Conservation (phyloP, 1,140 invertebrate genomes). For the Branchinecta lynchi region DNA sequence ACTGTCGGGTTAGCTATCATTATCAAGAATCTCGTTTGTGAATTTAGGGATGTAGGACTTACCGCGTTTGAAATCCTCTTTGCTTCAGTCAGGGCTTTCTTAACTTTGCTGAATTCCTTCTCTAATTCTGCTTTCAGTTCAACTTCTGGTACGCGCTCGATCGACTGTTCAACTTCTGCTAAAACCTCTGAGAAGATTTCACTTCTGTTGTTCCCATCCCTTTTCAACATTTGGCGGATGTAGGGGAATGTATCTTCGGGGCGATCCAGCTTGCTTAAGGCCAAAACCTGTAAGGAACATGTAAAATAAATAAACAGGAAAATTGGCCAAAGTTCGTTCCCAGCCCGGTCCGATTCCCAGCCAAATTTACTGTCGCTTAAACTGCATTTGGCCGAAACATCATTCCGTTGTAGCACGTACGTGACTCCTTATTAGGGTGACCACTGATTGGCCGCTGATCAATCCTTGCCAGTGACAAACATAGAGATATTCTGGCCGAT, state of each 20-base stretch:
- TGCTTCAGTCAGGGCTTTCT: neutral
- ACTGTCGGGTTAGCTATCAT: too few species aligned
- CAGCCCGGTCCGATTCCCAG: too few species aligned
- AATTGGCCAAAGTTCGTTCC: too few species aligned
- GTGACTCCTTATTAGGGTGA: too few species aligned
- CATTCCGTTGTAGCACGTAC: too few species aligned
- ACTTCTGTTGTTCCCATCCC: slow-evolving; percentile 36
- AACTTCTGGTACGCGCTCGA: neutral
- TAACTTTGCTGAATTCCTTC: slow-evolving; percentile 4
- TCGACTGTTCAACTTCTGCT: neutral
- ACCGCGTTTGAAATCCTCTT: neutral
- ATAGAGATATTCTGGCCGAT: too few species aligned
- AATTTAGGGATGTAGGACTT: too few species aligned
- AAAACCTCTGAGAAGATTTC: slow-evolving; percentile 24
- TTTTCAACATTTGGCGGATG: slow-evolving; percentile 39
- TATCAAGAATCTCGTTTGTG: too few species aligned
- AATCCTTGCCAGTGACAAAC: too few species aligned
- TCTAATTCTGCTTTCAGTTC: neutral
- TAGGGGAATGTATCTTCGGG: slow-evolving; percentile 46
- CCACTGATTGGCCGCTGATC: too few species aligned
- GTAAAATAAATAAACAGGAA: neutral
- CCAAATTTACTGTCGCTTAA: too few species aligned
- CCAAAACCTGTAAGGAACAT: slow-evolving; percentile 32
- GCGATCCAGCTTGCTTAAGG: slow-evolving; percentile 42
- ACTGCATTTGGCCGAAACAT: too few species aligned